Evolutionary conservation across 2,113 vertebrate species (phyloP), one percentile per base, ranked within the genome.

Genomic region (Phylloscopus whistleri): DNA sequence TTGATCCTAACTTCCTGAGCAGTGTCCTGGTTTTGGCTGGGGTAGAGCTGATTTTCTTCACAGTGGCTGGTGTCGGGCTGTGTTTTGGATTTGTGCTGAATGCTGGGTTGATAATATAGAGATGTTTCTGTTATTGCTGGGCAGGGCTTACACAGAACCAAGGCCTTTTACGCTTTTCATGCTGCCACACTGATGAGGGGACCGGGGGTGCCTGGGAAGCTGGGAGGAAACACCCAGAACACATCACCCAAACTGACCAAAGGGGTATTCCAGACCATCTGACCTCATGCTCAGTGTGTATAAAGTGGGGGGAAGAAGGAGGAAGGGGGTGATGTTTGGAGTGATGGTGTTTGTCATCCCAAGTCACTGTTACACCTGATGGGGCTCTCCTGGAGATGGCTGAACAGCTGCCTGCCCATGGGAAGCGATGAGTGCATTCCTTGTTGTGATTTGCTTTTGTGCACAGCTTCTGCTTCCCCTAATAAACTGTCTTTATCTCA

Each of bases 121-220:
- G 35, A 73, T 37, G 21, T 15, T 48, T 60, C 1, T 53, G n/a
- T 35, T 53, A 22, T 26, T 60, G 20, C 13, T 62, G 70, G 2
- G n/a, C 39, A 60, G 52, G 1, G 10, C 28, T 89, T 46, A 6
- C 8, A 8, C 20, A 18, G 39, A n/a, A 3, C 24, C 77, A 60
- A 75, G 19, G 16, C 16, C 46, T 39, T 67, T 67, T 6, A 37
- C 46, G 19, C 23, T 46, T 52, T 37, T 75, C 9, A 4, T 48
- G 10, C 30, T 60, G 62, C 46, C 39, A 8, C 4, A 0, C 33
- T 53, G 53, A 2, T 24, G 55, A 75, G 46, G 28, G 11, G 11
- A 2, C n/a, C 67, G 53, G 24, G 67, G 16, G 5, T 46, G 16
- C 24, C 8, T 30, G 39, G 16, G 13, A 30, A 1, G 13, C 0